Percentiles rank a stretch among this genome's conserved stretches.
phyloP scores from a whole-genome alignment of 2,113 vertebrate species.

The Sinocyclocheilus anshuiensis region DNA sequence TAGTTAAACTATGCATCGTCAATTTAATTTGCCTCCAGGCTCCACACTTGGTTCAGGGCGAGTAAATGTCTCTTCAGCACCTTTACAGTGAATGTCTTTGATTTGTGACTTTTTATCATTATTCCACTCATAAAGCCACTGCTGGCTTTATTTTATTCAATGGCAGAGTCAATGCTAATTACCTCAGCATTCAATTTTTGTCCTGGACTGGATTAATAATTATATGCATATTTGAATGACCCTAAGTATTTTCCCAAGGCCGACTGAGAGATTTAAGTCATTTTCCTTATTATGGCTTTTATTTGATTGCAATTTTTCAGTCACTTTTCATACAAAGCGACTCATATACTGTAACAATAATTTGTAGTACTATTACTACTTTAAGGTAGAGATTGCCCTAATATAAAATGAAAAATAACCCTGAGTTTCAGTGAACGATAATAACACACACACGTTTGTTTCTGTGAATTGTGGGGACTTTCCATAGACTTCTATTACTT shows the following conservation, averaged over 20 bases:
- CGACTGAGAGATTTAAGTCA: neutral
- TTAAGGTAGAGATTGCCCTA: neutral
- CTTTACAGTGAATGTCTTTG: conserved; percentile 50
- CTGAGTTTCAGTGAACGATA: too few species aligned
- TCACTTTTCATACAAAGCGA: neutral
- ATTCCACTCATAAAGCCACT: conserved; percentile 56
- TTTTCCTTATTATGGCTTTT: neutral
- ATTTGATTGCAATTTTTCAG: neutral
- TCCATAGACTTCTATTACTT: too few species aligned
- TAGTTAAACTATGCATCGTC: conserved; percentile 61
- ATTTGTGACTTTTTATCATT: conserved; percentile 62
- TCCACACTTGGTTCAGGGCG: conserved; percentile 34
- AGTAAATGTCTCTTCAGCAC: conserved; percentile 53
- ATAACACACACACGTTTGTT: too few species aligned
- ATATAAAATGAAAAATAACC: neutral
- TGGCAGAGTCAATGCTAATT: conserved; percentile 45
- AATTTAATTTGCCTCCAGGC: conserved; percentile 57
- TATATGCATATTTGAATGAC: conserved; percentile 43
- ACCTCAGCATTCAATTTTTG: conserved; percentile 26
- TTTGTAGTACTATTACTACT: neutral
- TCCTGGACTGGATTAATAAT: conserved; percentile 47
- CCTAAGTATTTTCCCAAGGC: conserved; percentile 40
- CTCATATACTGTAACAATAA: too few species aligned
- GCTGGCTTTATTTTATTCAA: conserved; percentile 47
- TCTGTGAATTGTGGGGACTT: too few species aligned